Percentiles rank a stretch among this genome's conserved stretches.
These are phyloP conservation scores for Halcyon leucocephala DNA, from an alignment of 2,797 vertebrate genomes.

Conservation along the genomic window DNA sequence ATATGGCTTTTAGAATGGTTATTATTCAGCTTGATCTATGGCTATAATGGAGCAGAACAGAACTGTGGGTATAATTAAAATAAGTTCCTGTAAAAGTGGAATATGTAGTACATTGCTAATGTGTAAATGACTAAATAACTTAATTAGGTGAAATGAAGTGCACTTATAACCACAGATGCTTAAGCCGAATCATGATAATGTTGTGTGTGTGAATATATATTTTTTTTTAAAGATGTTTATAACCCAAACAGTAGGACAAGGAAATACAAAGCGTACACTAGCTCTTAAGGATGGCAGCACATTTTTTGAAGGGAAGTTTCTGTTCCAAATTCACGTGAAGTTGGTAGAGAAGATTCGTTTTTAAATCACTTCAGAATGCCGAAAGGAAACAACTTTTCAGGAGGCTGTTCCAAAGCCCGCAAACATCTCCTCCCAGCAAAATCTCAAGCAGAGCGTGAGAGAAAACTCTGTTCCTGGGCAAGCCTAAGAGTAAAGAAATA, in stretches of 20 bases:
- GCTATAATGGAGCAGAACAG: conserved; percentile 70
- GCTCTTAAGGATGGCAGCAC: not conserved
- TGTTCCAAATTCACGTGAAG: not conserved
- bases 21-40: conserved; percentile 77
- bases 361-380: not conserved
- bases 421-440: not conserved
- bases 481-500: not conserved
- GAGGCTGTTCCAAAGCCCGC: not conserved
- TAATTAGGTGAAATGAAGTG: conserved; percentile 83
- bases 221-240: conserved; percentile 61
- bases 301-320: not conserved
- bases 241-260: conserved; percentile 65
- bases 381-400: not conserved
- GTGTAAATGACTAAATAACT: conserved; percentile 83
- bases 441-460: not conserved
- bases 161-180: conserved; percentile 78
- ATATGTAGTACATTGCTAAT: conserved; percentile 73
- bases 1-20: conserved; percentile 66
- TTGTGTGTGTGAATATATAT: conserved; percentile 66
- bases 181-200: conserved; percentile 69
- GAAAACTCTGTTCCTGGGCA: not conserved
- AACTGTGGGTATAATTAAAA: conserved; percentile 72
- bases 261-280: conserved; percentile 24
- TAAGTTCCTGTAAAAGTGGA: conserved; percentile 75
- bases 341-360: not conserved